Conservation (phyloP, 1,140 invertebrate genomes). For the Danaus melanippus region DNA sequence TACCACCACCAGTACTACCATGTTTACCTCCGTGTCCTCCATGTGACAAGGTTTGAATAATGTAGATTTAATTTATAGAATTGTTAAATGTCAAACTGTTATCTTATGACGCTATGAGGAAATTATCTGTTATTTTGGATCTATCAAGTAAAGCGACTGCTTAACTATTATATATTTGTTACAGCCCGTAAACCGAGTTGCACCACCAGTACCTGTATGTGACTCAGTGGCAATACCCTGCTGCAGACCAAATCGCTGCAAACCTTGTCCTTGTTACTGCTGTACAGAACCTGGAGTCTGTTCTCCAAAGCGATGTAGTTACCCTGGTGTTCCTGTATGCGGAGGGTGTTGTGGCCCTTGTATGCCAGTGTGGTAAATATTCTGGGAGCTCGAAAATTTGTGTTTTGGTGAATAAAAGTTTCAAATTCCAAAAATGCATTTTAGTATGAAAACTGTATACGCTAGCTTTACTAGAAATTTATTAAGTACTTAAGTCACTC, state of each 20-base stretch:
- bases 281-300: slow-evolving; percentile 48
- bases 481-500: too few species aligned
- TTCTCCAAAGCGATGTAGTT: slow-evolving; percentile 49
- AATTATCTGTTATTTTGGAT: too few species aligned
- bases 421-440: too few species aligned
- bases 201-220: slow-evolving; percentile 30
- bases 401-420: too few species aligned
- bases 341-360: slow-evolving; percentile 47
- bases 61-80: neutral
- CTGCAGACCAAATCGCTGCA: slow-evolving; percentile 47
- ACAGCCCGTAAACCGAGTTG: slow-evolving; percentile 35
- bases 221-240: slow-evolving; percentile 46
- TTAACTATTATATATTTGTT: too few species aligned
- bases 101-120: neutral
- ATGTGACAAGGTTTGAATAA: slow-evolving; percentile 43
- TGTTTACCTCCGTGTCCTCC: slow-evolving; percentile 51
- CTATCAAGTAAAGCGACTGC: too few species aligned
- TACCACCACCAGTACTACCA: slow-evolving; percentile 43
- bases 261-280: slow-evolving; percentile 56
- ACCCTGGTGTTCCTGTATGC: slow-evolving; percentile 54
- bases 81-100: neutral
- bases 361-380: slow-evolving; percentile 54
- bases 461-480: too few species aligned
- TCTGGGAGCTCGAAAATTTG: too few species aligned
- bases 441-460: too few species aligned